Conservation (phyloP, 2,888 invertebrate genomes). For the Rhamnusium bicolor region DNA sequence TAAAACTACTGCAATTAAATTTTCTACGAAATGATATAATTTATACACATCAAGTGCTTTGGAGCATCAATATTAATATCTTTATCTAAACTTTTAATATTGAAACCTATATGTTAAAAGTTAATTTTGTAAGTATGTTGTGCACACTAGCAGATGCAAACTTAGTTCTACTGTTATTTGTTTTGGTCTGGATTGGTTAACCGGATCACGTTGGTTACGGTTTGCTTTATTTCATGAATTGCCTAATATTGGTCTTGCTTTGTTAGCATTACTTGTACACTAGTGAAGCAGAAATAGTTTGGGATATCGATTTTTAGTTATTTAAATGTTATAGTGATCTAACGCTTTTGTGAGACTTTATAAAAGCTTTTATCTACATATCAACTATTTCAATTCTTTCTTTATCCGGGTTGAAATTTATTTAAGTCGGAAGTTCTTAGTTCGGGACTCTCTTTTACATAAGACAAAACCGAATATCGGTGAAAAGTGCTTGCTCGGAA, state of each 20-base stretch:
- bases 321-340: not conserved
- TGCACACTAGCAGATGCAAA: conserved; percentile 3
- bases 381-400: conserved; percentile 5
- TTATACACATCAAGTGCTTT: too few relatives aligned
- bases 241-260: conserved; percentile 23
- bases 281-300: not conserved
- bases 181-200: conserved; percentile 30
- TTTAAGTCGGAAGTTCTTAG: conserved; percentile 47
- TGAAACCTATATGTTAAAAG: too few relatives aligned
- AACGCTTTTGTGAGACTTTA: not conserved
- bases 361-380: conserved; percentile 2
- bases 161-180: conserved; percentile 23
- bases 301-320: not conserved
- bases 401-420: conserved; percentile 14
- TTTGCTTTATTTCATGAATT: conserved; percentile 35
- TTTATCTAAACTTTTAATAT: too few relatives aligned
- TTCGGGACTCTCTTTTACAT: conserved; percentile 43
- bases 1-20: too few relatives aligned
- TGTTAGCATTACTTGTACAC: not conserved
- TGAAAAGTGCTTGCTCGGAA: conserved; percentile 44
- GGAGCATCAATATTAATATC: too few relatives aligned
- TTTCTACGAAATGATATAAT: too few relatives aligned
- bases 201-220: conserved; percentile 36
- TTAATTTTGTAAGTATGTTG: too few relatives aligned
- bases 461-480: conserved; percentile 49